Conservation (phyloP, 2,888 invertebrate species). For the Chirona hameri region DNA sequence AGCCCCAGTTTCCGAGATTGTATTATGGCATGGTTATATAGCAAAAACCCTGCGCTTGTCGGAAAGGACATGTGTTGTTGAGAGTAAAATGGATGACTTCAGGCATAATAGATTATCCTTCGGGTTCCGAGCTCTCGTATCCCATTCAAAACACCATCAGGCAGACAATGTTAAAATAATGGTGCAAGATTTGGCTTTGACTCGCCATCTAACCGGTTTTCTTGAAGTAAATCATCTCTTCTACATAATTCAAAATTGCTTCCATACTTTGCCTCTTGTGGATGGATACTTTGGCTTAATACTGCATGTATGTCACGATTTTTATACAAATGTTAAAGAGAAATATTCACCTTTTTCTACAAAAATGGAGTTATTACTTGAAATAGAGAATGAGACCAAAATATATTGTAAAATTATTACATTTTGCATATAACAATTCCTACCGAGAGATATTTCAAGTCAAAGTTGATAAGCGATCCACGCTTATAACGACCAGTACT, state of each 20-base stretch:
- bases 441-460: no score
- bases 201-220: neutral
- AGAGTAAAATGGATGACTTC: neutral
- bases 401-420: no score
- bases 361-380: no score
- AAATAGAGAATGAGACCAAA: no score
- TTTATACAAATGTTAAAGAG: neutral
- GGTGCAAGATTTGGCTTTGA: neutral
- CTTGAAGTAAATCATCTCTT: neutral
- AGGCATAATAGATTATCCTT: neutral
- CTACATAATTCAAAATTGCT: no score
- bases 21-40: neutral
- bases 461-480: no score
- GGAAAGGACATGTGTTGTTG: neutral
- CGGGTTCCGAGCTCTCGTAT: neutral
- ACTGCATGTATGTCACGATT: neutral
- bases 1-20: no score
- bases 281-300: neutral
- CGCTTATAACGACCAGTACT: no score
- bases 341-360: no score
- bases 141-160: neutral
- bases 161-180: neutral
- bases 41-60: neutral
- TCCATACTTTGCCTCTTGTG: no score
- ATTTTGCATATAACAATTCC: no score